phyloP scores from a whole-genome alignment of 2,888 invertebrate genomes.

The Zygaena filipendulae region DNA sequence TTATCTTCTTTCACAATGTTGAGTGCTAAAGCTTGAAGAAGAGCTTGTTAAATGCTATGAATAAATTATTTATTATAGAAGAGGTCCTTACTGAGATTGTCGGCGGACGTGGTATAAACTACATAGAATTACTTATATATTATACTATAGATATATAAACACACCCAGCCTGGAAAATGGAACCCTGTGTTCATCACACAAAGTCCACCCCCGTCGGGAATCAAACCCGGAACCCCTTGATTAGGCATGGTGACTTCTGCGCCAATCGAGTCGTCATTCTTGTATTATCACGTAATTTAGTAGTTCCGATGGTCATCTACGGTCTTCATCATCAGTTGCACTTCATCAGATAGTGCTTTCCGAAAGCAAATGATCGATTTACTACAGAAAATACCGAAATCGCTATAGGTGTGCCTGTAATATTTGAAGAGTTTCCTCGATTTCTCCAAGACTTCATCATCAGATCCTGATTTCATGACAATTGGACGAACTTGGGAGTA shows the following conservation, averaged over 20 bases:
- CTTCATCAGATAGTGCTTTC: too few species aligned
- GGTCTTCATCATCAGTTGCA: too few species aligned
- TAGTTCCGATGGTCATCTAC: too few species aligned
- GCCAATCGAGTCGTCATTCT: conserved; percentile 21
- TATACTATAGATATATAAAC: conserved; percentile 20
- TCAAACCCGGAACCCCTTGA: too few species aligned
- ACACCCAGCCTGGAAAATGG: conserved; percentile 20
- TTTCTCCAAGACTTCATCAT: too few species aligned
- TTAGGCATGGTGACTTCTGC: conserved; percentile 22
- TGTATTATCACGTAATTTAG: conserved; percentile 18
- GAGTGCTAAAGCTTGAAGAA: conserved; percentile 17
- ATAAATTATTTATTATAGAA: conserved; percentile 15
- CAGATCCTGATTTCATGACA: too few species aligned
- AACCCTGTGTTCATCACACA: conserved; percentile 20
- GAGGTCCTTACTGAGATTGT: conserved; percentile 15
- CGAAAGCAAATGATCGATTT: too few species aligned
- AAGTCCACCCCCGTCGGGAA: too few species aligned
- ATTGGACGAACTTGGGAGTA: too few species aligned
- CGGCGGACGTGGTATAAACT: conserved; percentile 16
- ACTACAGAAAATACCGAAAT: too few species aligned
- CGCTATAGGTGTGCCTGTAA: too few species aligned
- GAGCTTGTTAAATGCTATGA: conserved; percentile 18
- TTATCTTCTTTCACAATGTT: conserved; percentile 9
- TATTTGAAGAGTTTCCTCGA: too few species aligned
- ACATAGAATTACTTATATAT: conserved; percentile 17